Evolutionary conservation across 2,797 vertebrate genomes (phyloP).

Genomic region (Anguilla obscura): DNA sequence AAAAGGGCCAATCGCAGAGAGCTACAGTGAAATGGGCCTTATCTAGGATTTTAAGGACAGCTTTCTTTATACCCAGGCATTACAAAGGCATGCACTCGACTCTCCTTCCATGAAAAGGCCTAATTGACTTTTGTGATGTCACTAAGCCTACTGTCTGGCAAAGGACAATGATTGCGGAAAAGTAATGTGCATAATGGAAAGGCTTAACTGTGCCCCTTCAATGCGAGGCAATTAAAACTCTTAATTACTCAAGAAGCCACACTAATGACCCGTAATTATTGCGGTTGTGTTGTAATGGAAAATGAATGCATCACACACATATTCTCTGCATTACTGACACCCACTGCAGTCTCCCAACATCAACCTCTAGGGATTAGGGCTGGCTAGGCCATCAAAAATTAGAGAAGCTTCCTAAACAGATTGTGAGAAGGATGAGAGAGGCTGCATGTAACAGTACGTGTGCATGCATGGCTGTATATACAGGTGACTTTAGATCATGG

Average conservation of each 20-base stretch:
- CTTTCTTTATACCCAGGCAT: constrained; percentile 53
- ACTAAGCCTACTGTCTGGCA: constrained; percentile 60
- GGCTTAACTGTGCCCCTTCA: constrained; percentile 71
- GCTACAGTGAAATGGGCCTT: constrained; percentile 48
- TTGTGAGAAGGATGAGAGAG: neutral
- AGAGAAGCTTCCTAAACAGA: constrained; percentile 55
- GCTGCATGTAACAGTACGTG: neutral
- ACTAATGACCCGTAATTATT: constrained; percentile 74
- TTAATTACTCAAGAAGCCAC: constrained; percentile 69
- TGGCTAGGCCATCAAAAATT: constrained; percentile 42
- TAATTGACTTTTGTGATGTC: constrained; percentile 73
- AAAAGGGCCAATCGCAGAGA: constrained; percentile 36
- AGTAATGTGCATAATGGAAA: constrained; percentile 58
- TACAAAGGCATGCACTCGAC: constrained; percentile 62
- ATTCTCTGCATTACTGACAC: constrained; percentile 49
- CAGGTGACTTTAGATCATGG: neutral
- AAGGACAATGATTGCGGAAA: constrained; percentile 58
- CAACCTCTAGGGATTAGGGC: constrained; percentile 52
- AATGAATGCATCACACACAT: constrained; percentile 53
- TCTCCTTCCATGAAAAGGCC: constrained; percentile 56
- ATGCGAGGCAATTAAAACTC: constrained; percentile 73
- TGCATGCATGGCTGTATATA: neutral
- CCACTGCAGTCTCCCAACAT: constrained; percentile 45
- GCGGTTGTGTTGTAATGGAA: constrained; percentile 56
- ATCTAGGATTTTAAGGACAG: constrained; percentile 47